Evolutionary conservation across 2,113 vertebrate genomes (phyloP).

Genomic region (Paramormyrops kingsleyae): DNA sequence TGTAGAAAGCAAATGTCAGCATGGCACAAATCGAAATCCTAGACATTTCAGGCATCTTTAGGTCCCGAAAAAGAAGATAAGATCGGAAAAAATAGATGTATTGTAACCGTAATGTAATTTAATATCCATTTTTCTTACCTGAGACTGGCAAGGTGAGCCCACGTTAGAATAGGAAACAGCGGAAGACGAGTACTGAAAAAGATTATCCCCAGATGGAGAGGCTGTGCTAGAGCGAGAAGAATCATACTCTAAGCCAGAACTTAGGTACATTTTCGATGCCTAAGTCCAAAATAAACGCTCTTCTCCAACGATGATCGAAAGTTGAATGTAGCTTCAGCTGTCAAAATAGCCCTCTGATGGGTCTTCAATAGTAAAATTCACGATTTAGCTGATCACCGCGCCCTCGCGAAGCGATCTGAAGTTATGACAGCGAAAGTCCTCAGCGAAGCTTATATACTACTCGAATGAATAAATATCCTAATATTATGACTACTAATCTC

Average conservation of each 20-base stretch:
- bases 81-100: not conserved
- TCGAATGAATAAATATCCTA: not conserved
- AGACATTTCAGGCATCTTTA: not conserved
- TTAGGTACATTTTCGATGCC: constrained; percentile 73
- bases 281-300: not conserved
- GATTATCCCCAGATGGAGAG: constrained; percentile 76
- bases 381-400: not conserved
- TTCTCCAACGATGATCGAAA: constrained; percentile 20
- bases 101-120: not conserved
- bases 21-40: not conserved
- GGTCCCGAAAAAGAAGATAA: not conserved
- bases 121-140: constrained; percentile 62
- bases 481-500: not conserved
- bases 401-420: not conserved
- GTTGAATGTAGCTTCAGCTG: constrained; percentile 11
- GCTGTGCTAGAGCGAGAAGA: constrained; percentile 89
- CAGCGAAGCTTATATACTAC: constrained; percentile 7
- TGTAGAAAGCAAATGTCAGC: not conserved
- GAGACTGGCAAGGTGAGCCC: constrained; percentile 73
- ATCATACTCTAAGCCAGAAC: constrained; percentile 80
- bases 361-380: not conserved
- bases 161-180: constrained; percentile 81
- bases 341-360: not conserved
- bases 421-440: not conserved
- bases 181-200: constrained; percentile 73